Conservation (phyloP, 2,888 invertebrate genomes). For the Parelbella ahira region DNA sequence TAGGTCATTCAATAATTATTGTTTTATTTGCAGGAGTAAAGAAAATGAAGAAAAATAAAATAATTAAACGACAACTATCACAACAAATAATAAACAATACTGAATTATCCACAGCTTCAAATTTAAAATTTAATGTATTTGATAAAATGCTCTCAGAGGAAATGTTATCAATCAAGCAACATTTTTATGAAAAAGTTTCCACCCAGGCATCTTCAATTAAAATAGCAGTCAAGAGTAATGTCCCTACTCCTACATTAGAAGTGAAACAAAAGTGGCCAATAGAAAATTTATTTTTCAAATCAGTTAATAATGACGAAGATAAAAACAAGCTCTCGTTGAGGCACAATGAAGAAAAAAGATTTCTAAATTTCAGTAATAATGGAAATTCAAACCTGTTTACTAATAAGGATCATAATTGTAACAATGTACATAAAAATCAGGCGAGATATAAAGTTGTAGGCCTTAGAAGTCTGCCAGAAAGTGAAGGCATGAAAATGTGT, state of each 20-base stretch:
- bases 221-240: conserved; percentile 36
- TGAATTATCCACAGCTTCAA: conserved; percentile 27
- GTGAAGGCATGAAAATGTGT: conserved; percentile 33
- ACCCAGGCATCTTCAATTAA: conserved; percentile 34
- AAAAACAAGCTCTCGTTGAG: not conserved
- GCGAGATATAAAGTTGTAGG: conserved; percentile 47
- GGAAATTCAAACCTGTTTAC: not conserved
- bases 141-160: conserved; percentile 62
- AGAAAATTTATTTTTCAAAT: conserved; percentile 31
- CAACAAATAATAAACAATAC: not conserved
- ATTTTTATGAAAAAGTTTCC: conserved; percentile 45
- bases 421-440: conserved; percentile 23
- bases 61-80: not conserved
- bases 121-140: conserved; percentile 53
- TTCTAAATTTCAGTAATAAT: conserved; percentile 1
- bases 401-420: not conserved
- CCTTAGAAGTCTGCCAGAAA: conserved; percentile 48
- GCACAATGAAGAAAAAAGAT: not conserved
- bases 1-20: not conserved
- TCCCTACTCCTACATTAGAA: conserved; percentile 48
- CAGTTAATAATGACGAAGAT: not conserved
- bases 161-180: conserved; percentile 55
- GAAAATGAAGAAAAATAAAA: not conserved
- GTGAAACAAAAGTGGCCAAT: conserved; percentile 55
- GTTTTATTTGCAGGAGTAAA: too few species aligned